Base-by-base conservation (phyloP, 2,797 vertebrate species). In the Enoplosus armatus region DNA sequence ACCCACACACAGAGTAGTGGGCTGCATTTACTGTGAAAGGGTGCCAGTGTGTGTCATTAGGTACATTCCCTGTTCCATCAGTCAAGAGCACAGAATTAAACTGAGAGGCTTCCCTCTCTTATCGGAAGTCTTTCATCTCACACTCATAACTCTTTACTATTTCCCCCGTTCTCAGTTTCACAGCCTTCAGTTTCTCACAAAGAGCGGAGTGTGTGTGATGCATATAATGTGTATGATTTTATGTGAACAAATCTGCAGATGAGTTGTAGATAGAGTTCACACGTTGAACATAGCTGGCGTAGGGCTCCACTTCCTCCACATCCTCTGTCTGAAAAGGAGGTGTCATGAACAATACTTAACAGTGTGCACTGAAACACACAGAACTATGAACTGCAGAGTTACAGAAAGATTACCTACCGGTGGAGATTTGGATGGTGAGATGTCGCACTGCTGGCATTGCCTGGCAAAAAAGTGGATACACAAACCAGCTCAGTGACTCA, bases 201-300 rank as follows among this genome's bases (percentile, higher is more conserved):
- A 27, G 45, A 73, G 39, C 18, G 22, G 50, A 11, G 51, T 16
- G 47, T 11, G 39, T n/a, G 22, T 58, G 62, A 76, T 54, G 72
- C 55, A 54, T n/a, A n/a, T n/a, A n/a, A n/a, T 86, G 51, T 72
- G 70, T 48, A 71, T 8, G 11, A 10, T 27, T 72, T 51, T 83
- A 86, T 8, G 83, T 84, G 62, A 88, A 93, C 64, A 89, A 75
- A 27, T 90, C 90, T 72, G 85, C 90, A 59, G 87, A 90, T 61
- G 90, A 95, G 87, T 95, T 95, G 85, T 96, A 96, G 77, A 96
- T 95, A 35, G 94, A 95, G 92, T 96, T 96, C 16, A 92, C 94
- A 59, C 95, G 93, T 79, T 96, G 95, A 79, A 95, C 61, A 7
- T 96, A 96, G 77, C 94, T 95, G 54, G 93, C 95, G 1, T 96